Base-by-base conservation (phyloP, 2,888 invertebrate species). In the Amblyteles armatorius region DNA sequence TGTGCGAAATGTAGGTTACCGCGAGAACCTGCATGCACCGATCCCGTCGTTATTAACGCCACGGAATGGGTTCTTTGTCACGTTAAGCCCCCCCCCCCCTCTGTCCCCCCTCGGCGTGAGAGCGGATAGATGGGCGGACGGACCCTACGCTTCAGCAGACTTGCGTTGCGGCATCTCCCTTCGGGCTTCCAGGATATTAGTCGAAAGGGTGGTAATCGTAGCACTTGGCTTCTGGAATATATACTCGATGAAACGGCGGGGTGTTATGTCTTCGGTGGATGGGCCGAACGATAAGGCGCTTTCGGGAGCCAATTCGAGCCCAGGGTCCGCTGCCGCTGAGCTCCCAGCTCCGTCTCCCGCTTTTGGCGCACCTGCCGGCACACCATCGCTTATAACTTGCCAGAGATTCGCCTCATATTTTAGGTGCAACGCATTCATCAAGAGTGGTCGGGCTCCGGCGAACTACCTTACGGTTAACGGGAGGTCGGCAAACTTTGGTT, bases 331-430 rank as follows among this genome's bases (percentile, higher is more conserved):
- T 7, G 33, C 11, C 16, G 29, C 65, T 79, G 84, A 76, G 85
- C 82, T 67, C 67, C 72, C 71, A 44, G 79, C 50, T 55, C 22
- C 67, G 79, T 57, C 79, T 67, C 79, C 72, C 68, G 69, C 52
- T 60, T 57, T 74, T 50, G 88, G 80, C 81, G 87, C 80, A 82
- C 83, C 87, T 87, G 84, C 85, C 88, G 89, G 81, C 81, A 78
- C 83, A 65, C 82, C 84, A 82, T 82, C 79, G 67, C 87, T 88
- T 85, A 63, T 88, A 89, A 90, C 87, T 89, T 89, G 44, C 82
- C 65, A 74, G 87, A 88, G 86, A 87, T 87, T 86, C 84, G 83
- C 85, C 86, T 88, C 89, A 88, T 90, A 89, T 89, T 88, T 89
- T 83, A 90, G 82, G 67, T 78, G 80, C 68, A 72, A 84, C 44